Evolutionary conservation across 2,797 vertebrate species (phyloP), one percentile per base, ranked within the genome.

Genomic region (Spinus pinus): DNA sequence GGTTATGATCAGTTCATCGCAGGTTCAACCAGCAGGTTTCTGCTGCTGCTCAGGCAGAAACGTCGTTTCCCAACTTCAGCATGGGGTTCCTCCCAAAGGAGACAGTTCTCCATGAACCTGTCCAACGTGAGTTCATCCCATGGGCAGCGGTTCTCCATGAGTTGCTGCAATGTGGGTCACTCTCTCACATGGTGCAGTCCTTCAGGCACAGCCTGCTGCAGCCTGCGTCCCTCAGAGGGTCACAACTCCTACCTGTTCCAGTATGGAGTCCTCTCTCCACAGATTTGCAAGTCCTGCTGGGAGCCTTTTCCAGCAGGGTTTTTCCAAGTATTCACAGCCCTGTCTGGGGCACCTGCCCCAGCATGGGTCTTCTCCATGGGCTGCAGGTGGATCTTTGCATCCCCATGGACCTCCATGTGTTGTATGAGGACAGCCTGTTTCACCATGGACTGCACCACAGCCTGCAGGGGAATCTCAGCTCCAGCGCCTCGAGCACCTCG

Each of bases 81-180:
- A 2, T n/a, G 41, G n/a, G 19, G 28, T 47, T 49, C 8, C 15
- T 54, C 41, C 66, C 23, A 37, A 0, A 1, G 22, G 20, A 51
- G n/a, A 35, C 37, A 42, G 21, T 14, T 61, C 22, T 61, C 39
- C 23, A 19, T 47, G 23, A 72, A 62, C 58, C 47, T 35, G 25
- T 31, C 13, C 46, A 42, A 7, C 1, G 4, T 25, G 54, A 51
- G 31, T 35, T 35, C 25, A 42, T 42, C 11, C 17, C 46, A 42
- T 11, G 54, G 46, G 18, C n/a, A 51, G 35, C 11, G 9, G 21
- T 18, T 61, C 27, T 53, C n/a, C 23, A 19, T 47, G 15, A 64
- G 62, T 50, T 54, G 39, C 49, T 39, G n/a, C 33, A 54, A 13
- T 0, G 4, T 12, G 39, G 9, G 11, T 53, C 66, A 46, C 28